A percentile compares a stretch with the other conserved stretches of the same genome.
Evolutionary conservation across 2,113 vertebrate genomes (phyloP).

Genomic region (Ovis canadensis): DNA sequence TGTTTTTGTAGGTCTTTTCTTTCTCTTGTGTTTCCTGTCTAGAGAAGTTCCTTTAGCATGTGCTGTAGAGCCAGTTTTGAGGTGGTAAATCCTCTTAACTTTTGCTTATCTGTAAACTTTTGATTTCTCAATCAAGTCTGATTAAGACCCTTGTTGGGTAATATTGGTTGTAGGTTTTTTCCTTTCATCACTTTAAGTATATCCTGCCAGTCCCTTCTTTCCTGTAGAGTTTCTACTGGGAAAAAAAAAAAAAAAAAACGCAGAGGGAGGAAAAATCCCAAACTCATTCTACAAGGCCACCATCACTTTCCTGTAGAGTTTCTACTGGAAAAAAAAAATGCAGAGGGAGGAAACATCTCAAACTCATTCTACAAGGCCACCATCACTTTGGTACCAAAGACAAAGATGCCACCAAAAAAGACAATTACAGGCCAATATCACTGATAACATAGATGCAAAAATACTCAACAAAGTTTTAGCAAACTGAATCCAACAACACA

Average conservation of each 20-base stretch:
- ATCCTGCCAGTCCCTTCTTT: not conserved
- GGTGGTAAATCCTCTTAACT: not conserved
- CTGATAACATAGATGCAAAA: not conserved
- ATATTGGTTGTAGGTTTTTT: not conserved
- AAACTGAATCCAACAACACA: not conserved
- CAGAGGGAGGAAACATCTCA: not conserved
- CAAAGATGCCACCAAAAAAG: not conserved
- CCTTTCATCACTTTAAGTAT: not conserved
- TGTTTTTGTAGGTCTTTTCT: not conserved
- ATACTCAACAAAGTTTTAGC: not conserved
- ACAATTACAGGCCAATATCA: not conserved
- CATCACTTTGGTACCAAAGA: not conserved
- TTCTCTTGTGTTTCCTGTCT: not conserved
- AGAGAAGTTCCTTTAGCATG: not conserved
- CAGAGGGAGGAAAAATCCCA: not conserved
- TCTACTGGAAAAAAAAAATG: not conserved
- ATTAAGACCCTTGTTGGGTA: not conserved
- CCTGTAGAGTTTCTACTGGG: not conserved
- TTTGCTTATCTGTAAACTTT: not conserved
- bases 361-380: not conserved
- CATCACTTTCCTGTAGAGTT: not conserved
- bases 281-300: not conserved
- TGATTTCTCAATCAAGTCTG: not conserved
- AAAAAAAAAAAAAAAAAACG: not conserved
- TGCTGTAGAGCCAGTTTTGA: not conserved